phyloP scores from a whole-genome alignment of 2,888 invertebrate species.

The Polietes domitor region DNA sequence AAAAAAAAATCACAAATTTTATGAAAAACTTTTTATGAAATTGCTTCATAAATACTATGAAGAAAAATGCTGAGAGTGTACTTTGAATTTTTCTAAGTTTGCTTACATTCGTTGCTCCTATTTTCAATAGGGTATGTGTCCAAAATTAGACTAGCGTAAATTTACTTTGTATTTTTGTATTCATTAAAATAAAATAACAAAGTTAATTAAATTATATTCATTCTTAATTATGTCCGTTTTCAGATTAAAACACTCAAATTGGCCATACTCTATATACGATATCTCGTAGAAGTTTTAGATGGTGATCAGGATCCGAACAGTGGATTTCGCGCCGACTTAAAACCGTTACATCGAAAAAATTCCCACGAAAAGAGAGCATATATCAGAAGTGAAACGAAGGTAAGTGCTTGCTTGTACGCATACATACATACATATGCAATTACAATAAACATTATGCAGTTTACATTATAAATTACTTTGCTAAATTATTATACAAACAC shows the following conservation, averaged over 20 bases:
- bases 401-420: constrained; percentile 68
- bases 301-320: constrained; percentile 91
- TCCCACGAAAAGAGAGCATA: constrained; percentile 76
- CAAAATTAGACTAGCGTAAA: too few species aligned
- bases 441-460: neutral
- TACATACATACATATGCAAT: neutral
- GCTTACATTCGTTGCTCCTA: too few species aligned
- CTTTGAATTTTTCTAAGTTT: too few species aligned
- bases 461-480: constrained; percentile 28
- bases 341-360: constrained; percentile 81
- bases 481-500: constrained; percentile 28
- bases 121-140: too few species aligned
- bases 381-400: constrained; percentile 76
- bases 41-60: too few species aligned
- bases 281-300: constrained; percentile 93
- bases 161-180: too few species aligned
- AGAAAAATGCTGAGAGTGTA: too few species aligned
- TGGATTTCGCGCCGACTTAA: constrained; percentile 93
- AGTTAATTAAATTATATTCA: too few species aligned
- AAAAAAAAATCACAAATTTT: too few species aligned
- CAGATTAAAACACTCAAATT: constrained; percentile 96
- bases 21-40: too few species aligned
- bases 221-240: too few species aligned
- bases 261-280: constrained; percentile 95
- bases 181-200: too few species aligned